These are phyloP conservation scores for Sterrhoptilus dennistouni DNA, from an alignment of 2,113 vertebrate species.

Conservation along the genomic window DNA sequence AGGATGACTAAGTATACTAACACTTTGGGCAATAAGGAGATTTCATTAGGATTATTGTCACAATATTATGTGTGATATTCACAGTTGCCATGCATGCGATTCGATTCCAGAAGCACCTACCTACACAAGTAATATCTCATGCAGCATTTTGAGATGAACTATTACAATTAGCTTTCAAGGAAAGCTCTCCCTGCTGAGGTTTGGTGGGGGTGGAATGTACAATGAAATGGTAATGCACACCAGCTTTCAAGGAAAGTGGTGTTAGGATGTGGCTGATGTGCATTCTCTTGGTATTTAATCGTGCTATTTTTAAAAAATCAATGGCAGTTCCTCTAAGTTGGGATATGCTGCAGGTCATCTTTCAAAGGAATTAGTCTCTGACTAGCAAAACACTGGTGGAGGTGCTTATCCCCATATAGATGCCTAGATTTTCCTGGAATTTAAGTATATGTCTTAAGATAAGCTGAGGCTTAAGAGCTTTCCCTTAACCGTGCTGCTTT, in stretches of 20 bases:
- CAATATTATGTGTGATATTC: constrained; percentile 41
- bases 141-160: background rate
- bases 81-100: constrained; percentile 4
- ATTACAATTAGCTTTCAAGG: background rate
- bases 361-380: background rate
- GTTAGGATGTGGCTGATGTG: background rate
- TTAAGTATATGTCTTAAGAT: background rate
- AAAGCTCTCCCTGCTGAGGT: constrained; percentile 6
- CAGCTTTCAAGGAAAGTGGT: constrained; percentile 23
- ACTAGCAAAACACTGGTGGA: background rate
- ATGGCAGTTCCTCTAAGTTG: background rate
- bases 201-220: background rate
- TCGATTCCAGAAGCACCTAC: background rate
- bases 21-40: background rate
- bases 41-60: constrained; percentile 54
- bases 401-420: background rate
- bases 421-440: constrained; percentile 1
- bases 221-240: background rate
- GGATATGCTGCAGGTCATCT: background rate
- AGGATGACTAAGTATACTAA: background rate
- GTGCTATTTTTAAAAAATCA: constrained; percentile 30
- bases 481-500: background rate
- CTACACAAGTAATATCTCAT: constrained; percentile 7
- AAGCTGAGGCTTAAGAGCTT: constrained; percentile 6
- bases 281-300: background rate